A percentile compares a stretch with the other conserved stretches of the same genome.
These are phyloP conservation scores for Oceanodroma tethys DNA, from an alignment of 2,113 vertebrate species.

Conservation along the genomic window DNA sequence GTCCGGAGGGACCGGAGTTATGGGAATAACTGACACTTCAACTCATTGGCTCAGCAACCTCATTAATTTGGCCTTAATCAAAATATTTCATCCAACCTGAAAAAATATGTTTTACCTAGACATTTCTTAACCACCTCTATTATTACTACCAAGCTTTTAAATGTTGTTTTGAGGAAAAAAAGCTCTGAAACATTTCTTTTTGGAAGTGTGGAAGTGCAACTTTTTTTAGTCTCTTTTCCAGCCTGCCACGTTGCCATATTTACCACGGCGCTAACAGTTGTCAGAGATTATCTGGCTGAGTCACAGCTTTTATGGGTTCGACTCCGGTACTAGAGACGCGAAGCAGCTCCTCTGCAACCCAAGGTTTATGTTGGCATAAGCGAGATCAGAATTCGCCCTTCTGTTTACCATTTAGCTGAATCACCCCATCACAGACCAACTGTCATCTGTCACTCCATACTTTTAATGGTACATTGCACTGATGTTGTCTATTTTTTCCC, in stretches of 20 bases:
- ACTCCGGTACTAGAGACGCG: not conserved
- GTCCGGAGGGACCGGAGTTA: accelerated
- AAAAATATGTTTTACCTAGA: not conserved
- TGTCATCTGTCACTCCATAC: slow-evolving; percentile 64
- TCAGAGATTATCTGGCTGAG: slow-evolving; percentile 67
- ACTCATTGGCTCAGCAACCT: not conserved
- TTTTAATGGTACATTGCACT: slow-evolving; percentile 66
- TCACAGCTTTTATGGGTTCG: slow-evolving; percentile 56
- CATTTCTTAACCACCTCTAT: not conserved
- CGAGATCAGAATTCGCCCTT: slow-evolving; percentile 52
- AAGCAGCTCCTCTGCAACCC: slow-evolving; percentile 61
- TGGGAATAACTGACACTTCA: not conserved
- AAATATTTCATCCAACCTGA: not conserved
- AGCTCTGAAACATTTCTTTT: not conserved
- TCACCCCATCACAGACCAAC: slow-evolving; percentile 69
- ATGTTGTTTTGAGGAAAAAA: not conserved
- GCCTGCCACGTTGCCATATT: slow-evolving; percentile 58
- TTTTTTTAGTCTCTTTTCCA: slow-evolving; percentile 48
- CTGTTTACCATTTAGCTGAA: slow-evolving; percentile 69
- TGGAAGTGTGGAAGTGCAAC: slow-evolving; percentile 25
- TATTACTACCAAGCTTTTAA: not conserved
- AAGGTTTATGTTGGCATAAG: slow-evolving; percentile 61
- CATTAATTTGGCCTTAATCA: not conserved
- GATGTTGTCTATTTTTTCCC: slow-evolving; percentile 61
- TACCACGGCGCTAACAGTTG: slow-evolving; percentile 56